A percentile compares a stretch with the other conserved stretches of the same genome.
These are phyloP conservation scores for Papilio protenor DNA, from an alignment of 2,888 invertebrate species.

Conservation along the genomic window DNA sequence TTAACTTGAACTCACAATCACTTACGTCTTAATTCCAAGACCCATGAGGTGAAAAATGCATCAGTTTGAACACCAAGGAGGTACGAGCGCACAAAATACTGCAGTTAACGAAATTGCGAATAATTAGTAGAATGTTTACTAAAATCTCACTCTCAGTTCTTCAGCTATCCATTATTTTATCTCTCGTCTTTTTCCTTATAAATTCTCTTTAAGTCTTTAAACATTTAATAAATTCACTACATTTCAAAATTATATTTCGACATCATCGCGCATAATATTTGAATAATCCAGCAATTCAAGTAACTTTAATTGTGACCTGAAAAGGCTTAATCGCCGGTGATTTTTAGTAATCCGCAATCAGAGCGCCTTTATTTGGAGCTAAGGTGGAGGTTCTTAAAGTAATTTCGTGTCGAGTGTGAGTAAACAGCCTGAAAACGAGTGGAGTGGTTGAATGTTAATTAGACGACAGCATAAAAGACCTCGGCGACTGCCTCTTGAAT, in stretches of 20 bases:
- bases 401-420: conserved; percentile 64
- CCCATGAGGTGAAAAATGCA: not conserved
- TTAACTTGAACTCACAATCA: no score
- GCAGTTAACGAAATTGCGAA: no score
- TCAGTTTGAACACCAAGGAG: not conserved
- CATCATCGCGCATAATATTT: conserved; percentile 8
- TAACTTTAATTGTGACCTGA: conserved; percentile 9
- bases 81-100: not conserved
- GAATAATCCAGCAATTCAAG: conserved; percentile 29
- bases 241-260: not conserved
- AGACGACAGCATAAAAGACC: conserved; percentile 56
- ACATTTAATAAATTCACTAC: not conserved
- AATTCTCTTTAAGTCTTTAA: conserved; percentile 44
- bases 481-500: conserved; percentile 68
- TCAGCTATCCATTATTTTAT: not conserved
- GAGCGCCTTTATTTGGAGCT: conserved; percentile 50
- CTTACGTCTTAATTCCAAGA: not conserved
- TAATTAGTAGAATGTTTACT: no score
- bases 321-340: conserved; percentile 50
- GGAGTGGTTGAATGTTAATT: conserved; percentile 70
- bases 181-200: not conserved
- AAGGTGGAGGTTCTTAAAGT: conserved; percentile 58
- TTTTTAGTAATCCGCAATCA: conserved; percentile 60
- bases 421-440: conserved; percentile 68
- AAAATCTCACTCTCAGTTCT: not conserved